These are phyloP conservation scores for Stichopus chloronotus DNA, from an alignment of 35 echinoderm and acorn worm species.

Conservation along the genomic window DNA sequence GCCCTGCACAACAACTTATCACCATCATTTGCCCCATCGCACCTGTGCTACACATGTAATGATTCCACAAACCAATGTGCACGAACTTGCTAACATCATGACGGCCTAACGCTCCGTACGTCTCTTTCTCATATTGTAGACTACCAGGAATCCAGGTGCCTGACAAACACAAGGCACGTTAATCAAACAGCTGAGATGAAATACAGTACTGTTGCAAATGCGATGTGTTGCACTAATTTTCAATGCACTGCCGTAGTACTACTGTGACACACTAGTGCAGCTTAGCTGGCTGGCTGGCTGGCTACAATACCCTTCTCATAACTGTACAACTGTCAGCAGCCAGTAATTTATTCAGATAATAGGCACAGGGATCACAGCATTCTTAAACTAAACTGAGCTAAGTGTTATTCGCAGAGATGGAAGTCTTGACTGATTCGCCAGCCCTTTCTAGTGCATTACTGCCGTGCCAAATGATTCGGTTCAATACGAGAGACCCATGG, in stretches of 20 bases:
- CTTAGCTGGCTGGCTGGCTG: neutral
- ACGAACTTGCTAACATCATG: constrained; percentile 4
- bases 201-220: constrained; percentile 34
- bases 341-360: constrained; percentile 26
- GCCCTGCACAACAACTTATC: too few species aligned
- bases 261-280: constrained; percentile 15
- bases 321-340: constrained; percentile 22
- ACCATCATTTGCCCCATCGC: too few species aligned
- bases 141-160: constrained; percentile 31
- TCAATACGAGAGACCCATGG: neutral
- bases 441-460: neutral
- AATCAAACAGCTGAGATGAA: constrained; percentile 55
- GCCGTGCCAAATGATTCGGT: neutral
- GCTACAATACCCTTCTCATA: neutral
- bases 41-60: neutral
- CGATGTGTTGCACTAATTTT: neutral
- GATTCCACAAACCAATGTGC: constrained; percentile 7
- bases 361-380: constrained; percentile 27
- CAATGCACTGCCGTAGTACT: constrained; percentile 6
- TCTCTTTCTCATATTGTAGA: constrained; percentile 17
- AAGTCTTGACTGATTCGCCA: constrained; percentile 14
- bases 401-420: neutral
- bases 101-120: constrained; percentile 9
- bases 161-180: constrained; percentile 17
- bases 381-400: constrained; percentile 10